Conservation (phyloP, 2,797 vertebrate species). For the Adrianichthys oophorus region DNA sequence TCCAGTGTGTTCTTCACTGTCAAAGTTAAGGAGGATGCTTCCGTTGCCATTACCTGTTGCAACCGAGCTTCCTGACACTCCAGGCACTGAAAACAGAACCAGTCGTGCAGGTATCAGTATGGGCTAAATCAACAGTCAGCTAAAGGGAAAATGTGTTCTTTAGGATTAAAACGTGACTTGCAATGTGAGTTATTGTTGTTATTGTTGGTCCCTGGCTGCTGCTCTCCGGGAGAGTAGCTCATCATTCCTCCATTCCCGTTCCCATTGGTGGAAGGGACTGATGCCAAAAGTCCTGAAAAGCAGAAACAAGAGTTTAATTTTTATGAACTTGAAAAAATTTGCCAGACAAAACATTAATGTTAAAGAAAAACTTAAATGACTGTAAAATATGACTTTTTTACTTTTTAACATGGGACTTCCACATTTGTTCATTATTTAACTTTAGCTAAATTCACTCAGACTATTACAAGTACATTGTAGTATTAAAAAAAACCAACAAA, state of each 20-base stretch:
- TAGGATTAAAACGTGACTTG: constrained; percentile 9
- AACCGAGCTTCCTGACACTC: constrained; percentile 53
- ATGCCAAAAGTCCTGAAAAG: constrained; percentile 73
- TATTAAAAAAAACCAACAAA: too few relatives aligned
- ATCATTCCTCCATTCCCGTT: constrained; percentile 75
- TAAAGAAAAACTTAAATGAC: too few relatives aligned
- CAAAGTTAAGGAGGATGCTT: constrained; percentile 73
- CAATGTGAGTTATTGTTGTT: constrained; percentile 55
- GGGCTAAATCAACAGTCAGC: neutral
- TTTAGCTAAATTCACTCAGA: too few relatives aligned
- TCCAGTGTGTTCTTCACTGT: constrained; percentile 62
- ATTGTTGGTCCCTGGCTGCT: constrained; percentile 70
- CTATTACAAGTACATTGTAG: too few relatives aligned
- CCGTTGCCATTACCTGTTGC: constrained; percentile 61
- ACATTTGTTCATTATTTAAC: too few relatives aligned
- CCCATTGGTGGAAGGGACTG: constrained; percentile 78
- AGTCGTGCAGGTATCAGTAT: neutral
- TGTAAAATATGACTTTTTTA: too few relatives aligned
- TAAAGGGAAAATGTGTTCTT: neutral
- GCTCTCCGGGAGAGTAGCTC: constrained; percentile 76
- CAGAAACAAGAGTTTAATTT: neutral
- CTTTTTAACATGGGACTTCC: too few relatives aligned
- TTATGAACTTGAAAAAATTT: too few relatives aligned
- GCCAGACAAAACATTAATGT: too few relatives aligned
- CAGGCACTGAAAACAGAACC: constrained; percentile 43